These are phyloP conservation scores for Chlorospingus semifuscus DNA, from an alignment of 2,797 vertebrate species.

Conservation along the genomic window DNA sequence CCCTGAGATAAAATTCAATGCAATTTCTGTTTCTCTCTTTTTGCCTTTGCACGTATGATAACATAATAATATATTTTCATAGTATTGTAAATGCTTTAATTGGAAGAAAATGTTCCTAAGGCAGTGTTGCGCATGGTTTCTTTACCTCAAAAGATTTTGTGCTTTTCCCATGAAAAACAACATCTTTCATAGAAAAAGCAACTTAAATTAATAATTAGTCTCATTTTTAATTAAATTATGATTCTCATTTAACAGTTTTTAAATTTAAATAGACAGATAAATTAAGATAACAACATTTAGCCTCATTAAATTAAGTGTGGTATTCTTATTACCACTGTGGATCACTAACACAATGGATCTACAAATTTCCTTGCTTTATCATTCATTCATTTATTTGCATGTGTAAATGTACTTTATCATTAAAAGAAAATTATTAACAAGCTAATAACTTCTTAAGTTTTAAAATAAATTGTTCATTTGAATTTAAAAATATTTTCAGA, in stretches of 20 bases:
- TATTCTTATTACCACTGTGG: constrained; percentile 40
- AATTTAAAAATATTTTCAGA: neutral
- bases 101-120: constrained; percentile 11
- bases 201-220: constrained; percentile 62
- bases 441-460: neutral
- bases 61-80: neutral
- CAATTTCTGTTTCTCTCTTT: neutral
- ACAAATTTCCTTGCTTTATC: neutral
- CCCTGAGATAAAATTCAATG: neutral
- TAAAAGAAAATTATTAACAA: neutral
- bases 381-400: neutral
- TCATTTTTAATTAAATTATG: constrained; percentile 67
- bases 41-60: neutral
- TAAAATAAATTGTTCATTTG: neutral
- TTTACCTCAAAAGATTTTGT: constrained; percentile 41
- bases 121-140: constrained; percentile 1
- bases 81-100: neutral
- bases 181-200: constrained; percentile 59
- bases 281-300: constrained; percentile 54
- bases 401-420: neutral
- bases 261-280: constrained; percentile 60
- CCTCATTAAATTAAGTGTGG: constrained; percentile 66
- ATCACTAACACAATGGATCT: neutral
- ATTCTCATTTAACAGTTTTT: constrained; percentile 57
- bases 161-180: neutral